phyloP scores from a whole-genome alignment of 2,888 invertebrate species.

The Flabesymbios commensalis region DNA sequence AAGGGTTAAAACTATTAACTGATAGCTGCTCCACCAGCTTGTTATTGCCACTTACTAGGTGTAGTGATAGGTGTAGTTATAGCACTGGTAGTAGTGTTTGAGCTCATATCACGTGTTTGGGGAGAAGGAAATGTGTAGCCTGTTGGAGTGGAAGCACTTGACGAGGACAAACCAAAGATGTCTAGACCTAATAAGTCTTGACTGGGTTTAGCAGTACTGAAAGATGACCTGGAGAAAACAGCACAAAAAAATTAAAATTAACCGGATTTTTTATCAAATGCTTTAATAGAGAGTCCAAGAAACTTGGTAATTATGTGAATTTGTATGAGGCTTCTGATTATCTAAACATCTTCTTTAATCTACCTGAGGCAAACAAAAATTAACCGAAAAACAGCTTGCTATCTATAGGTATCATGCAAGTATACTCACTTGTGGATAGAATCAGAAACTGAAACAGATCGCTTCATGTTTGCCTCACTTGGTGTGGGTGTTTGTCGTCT shows the following conservation, averaged over 20 bases:
- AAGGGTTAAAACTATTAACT: too few species aligned
- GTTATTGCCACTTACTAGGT: neutral
- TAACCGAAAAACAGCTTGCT: too few species aligned
- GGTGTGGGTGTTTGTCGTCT: constrained; percentile 52
- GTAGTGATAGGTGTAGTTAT: constrained; percentile 17
- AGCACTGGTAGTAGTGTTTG: constrained; percentile 16
- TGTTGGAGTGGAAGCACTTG: constrained; percentile 78
- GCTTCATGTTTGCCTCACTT: constrained; percentile 56
- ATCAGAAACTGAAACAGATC: constrained; percentile 78
- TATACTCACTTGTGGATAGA: too few species aligned
- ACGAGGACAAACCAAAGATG: constrained; percentile 73
- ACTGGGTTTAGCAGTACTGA: constrained; percentile 65
- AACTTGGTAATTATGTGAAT: too few species aligned
- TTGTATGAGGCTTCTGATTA: too few species aligned
- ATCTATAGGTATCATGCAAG: too few species aligned
- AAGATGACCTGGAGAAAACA: too few species aligned
- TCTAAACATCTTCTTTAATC: too few species aligned
- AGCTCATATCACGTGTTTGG: constrained; percentile 64
- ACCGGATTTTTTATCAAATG: too few species aligned
- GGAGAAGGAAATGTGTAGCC: constrained; percentile 69
- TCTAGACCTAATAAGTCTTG: constrained; percentile 80
- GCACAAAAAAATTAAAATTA: neutral
- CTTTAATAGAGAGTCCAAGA: too few species aligned
- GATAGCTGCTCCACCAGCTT: too few species aligned
- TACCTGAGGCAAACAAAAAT: too few species aligned